phyloP scores from a whole-genome alignment of 2,113 vertebrate genomes.

The Ursus arctos region DNA sequence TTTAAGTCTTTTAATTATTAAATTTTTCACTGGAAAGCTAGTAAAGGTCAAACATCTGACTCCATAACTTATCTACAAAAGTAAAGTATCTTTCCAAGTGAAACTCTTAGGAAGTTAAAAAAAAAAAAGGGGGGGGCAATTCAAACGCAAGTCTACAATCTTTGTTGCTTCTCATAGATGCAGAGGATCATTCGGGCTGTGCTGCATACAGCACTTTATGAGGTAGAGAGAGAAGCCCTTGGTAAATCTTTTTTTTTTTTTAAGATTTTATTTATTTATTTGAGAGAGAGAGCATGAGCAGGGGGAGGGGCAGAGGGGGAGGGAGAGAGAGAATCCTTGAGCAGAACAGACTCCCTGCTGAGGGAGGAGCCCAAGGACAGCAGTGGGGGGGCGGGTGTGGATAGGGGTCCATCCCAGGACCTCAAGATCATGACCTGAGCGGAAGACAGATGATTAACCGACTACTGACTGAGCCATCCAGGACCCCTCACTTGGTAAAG shows the following conservation, averaged over 20 bases:
- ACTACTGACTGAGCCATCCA: background rate
- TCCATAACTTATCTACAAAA: constrained; percentile 1
- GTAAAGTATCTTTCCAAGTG: constrained; percentile 30
- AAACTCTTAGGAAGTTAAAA: constrained; percentile 67
- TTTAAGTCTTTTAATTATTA: background rate
- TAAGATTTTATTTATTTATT: background rate
- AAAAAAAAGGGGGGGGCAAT: constrained; percentile 67
- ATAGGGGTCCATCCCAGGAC: background rate
- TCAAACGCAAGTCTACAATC: constrained; percentile 56
- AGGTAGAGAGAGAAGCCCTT: background rate
- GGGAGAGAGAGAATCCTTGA: too few relatives aligned
- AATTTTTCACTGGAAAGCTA: constrained; percentile 36
- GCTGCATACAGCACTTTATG: background rate
- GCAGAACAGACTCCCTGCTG: background rate
- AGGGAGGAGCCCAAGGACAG: background rate
- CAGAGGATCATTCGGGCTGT: background rate
- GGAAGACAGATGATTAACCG: background rate
- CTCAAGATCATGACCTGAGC: background rate
- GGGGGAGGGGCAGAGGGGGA: background rate
- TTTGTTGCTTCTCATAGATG: background rate
- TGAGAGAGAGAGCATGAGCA: background rate
- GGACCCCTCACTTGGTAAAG: background rate
- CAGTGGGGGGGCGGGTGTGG: too few relatives aligned
- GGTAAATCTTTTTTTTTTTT: background rate
- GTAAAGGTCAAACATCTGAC: constrained; percentile 26